These are phyloP conservation scores for Lymantria dispar DNA, from an alignment of 2,888 invertebrate genomes.

Conservation along the genomic window DNA sequence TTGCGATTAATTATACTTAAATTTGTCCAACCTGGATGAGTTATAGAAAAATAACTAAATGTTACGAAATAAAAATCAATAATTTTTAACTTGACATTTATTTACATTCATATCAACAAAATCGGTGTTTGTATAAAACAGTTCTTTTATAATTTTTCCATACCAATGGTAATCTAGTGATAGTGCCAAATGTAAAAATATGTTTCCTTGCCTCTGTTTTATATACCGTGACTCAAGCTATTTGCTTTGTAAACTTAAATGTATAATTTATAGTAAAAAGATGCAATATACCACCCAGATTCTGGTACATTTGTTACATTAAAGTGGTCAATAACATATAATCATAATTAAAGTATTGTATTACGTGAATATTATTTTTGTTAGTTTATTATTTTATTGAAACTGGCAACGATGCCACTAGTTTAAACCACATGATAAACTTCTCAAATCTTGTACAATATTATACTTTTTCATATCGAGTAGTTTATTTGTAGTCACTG, in stretches of 20 bases:
- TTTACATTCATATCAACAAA: conserved; percentile 84
- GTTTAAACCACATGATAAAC: too few species aligned
- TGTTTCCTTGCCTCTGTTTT: conserved; percentile 52
- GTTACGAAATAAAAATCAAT: conserved; percentile 28
- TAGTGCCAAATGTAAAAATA: conserved; percentile 76
- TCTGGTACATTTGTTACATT: too few species aligned
- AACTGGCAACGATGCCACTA: too few species aligned
- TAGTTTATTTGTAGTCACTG: too few species aligned
- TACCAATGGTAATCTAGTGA: conserved; percentile 72
- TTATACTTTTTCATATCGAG: too few species aligned
- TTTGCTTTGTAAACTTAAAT: conserved; percentile 20
- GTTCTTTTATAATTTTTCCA: conserved; percentile 68
- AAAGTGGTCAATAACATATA: too few species aligned
- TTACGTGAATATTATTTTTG: too few species aligned
- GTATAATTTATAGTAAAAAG: conserved; percentile 4
- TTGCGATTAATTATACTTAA: too few species aligned
- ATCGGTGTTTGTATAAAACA: conserved; percentile 83
- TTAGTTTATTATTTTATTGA: too few species aligned
- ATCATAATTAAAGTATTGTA: too few species aligned
- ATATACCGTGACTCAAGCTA: conserved; percentile 48
- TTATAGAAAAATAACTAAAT: background rate
- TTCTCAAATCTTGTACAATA: too few species aligned
- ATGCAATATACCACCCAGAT: conserved; percentile 2
- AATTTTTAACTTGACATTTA: conserved; percentile 81
- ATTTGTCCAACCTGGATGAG: too few species aligned